Base-by-base conservation (phyloP, 2,797 vertebrate species). In the Tadarida brasiliensis region DNA sequence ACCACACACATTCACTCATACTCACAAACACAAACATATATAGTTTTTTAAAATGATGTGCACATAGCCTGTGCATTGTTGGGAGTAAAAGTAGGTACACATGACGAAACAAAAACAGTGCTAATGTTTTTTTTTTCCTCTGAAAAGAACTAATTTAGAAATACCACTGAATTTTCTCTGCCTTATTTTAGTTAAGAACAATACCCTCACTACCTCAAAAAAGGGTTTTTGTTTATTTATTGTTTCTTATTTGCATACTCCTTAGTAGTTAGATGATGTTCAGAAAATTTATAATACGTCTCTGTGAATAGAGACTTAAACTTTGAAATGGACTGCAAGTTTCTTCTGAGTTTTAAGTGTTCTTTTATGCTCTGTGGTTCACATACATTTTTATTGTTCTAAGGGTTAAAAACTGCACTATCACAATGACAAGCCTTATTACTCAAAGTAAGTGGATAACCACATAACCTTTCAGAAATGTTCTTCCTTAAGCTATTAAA, bases 401-500 rank as follows among this genome's bases (percentile, higher is more conserved):
- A 98, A 98, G 98, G 98, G 98, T 98, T 98, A 98, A 98, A 98
- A 98, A 98, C 98, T 97, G 97, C 98, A 87, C 97, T 59, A 83
- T 98, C 98, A 98, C 98, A 98, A 98, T 98, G 98, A 98, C 96
- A 97, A 98, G 98, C 98, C 98, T 99, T 98, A 99, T 99, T 99
- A 99, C 98, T 98, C 98, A 99, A 98, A 99, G 98, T 98, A 99
- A 99, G 98, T 99, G 98, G 98, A 99, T 99, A 98, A 98, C 98
- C 98, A 98, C 98, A 98, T 98, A 99, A 98, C 98, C 98, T 99
- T 98, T 99, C 98, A 98, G 98, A 99, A 99, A 98, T 98, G 98
- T 98, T 98, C 98, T 98, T 98, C 98, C 98, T 98, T 98, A 98
- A 98, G 98, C 99, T 99, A 98, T 98, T 99, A 99, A 99, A 99